phyloP scores from a whole-genome alignment of 2,113 vertebrate genomes.

The Melanerpes aurifrons region DNA sequence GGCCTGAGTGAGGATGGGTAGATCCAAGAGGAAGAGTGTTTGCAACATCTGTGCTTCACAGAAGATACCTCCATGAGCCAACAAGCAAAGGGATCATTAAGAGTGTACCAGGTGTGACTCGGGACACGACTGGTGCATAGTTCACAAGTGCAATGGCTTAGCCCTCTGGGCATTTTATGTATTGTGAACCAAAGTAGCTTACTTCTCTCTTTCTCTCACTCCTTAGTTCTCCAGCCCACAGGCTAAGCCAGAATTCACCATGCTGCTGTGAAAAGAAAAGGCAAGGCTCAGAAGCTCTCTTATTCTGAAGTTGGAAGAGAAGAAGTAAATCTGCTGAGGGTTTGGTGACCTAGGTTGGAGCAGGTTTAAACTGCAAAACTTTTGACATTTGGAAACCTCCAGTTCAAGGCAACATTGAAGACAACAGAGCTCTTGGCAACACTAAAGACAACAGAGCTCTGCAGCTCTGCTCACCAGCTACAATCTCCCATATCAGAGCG shows the following conservation, averaged over 20 bases:
- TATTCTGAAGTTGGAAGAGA: background rate
- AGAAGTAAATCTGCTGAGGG: background rate
- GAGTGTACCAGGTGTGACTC: background rate
- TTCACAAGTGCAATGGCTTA: background rate
- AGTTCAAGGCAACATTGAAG: constrained; percentile 44
- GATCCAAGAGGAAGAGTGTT: background rate
- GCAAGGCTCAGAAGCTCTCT: background rate
- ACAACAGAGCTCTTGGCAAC: constrained; percentile 12
- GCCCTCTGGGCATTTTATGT: background rate
- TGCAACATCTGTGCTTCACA: background rate
- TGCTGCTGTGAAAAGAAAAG: background rate
- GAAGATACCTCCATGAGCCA: background rate
- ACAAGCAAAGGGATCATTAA: background rate
- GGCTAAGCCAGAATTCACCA: background rate
- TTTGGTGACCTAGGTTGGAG: background rate
- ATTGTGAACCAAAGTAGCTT: background rate
- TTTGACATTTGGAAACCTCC: background rate
- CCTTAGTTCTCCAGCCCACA: background rate
- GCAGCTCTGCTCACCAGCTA: constrained; percentile 56
- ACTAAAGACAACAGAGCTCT: constrained; percentile 41
- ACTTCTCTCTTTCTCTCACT: background rate
- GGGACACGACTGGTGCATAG: background rate
- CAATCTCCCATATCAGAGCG: constrained; percentile 47
- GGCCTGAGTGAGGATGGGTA: background rate
- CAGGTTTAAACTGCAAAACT: constrained; percentile 12